These are phyloP conservation scores for Drosophila siamana DNA, from an alignment of 2,888 invertebrate species.

Conservation along the genomic window DNA sequence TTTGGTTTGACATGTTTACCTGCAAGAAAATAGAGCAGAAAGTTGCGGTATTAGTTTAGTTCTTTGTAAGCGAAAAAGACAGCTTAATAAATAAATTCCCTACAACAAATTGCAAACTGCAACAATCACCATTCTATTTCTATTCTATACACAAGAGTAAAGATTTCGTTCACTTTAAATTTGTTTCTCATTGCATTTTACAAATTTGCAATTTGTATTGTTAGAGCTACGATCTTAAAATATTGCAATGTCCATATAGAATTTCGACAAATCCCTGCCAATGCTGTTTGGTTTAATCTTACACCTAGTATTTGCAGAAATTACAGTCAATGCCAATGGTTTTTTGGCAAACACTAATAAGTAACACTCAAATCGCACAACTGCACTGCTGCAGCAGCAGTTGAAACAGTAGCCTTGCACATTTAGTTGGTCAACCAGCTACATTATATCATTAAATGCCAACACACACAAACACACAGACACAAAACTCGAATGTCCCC, in stretches of 20 bases:
- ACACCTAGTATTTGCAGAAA: not conserved
- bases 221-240: not conserved
- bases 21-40: constrained; percentile 30
- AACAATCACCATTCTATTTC: no score
- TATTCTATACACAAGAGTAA: no score
- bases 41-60: constrained; percentile 15
- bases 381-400: not conserved
- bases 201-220: not conserved
- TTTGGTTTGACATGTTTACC: constrained; percentile 41
- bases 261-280: not conserved
- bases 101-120: no score
- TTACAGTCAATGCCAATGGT: not conserved
- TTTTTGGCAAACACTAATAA: constrained; percentile 10
- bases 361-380: constrained; percentile 11
- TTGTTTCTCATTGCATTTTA: no score
- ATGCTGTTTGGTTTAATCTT: not conserved
- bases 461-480: no score
- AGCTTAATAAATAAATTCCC: not conserved
- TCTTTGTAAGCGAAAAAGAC: not conserved
- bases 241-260: not conserved
- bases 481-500: constrained; percentile 16
- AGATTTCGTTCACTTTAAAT: no score
- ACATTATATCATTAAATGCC: constrained; percentile 38
- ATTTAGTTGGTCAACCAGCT: constrained; percentile 12
- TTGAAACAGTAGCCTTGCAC: constrained; percentile 2